Evolutionary conservation across 2,888 invertebrate genomes (phyloP).

Genomic region (Adelphocoris suturalis): DNA sequence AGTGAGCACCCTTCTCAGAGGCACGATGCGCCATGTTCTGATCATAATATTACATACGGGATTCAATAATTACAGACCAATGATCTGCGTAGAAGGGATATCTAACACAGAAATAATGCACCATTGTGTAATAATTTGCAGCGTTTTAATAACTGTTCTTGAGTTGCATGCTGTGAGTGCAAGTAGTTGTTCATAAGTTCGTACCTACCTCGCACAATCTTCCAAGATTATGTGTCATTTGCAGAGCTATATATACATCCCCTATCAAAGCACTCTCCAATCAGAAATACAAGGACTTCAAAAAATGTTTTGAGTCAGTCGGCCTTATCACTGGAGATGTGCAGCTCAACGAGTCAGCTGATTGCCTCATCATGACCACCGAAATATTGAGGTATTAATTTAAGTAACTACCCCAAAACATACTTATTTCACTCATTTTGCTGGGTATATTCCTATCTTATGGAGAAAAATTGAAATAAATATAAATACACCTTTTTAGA

Average conservation of each 20-base stretch:
- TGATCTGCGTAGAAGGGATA: no score
- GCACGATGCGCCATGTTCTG: no score
- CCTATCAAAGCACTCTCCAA: constrained; percentile 99
- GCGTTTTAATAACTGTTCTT: no score
- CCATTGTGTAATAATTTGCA: no score
- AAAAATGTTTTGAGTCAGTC: constrained; percentile 90
- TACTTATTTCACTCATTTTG: neutral
- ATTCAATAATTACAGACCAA: no score
- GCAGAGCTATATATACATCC: constrained; percentile 95
- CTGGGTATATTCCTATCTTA: no score
- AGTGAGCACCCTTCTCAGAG: no score
- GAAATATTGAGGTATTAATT: constrained; percentile 84
- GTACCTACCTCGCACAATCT: neutral
- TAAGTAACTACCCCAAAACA: neutral
- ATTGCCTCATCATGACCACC: constrained; percentile 99
- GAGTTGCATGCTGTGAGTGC: no score
- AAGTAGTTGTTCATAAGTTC: no score
- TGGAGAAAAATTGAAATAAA: no score
- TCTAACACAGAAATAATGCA: no score
- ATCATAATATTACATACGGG: no score
- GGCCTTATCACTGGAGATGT: constrained; percentile 97
- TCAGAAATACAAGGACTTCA: constrained; percentile 99
- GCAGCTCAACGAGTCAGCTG: constrained; percentile 95
- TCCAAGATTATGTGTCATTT: constrained; percentile 53
- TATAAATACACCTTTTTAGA: constrained; percentile 50